Evolutionary conservation across 2,888 invertebrate species (phyloP), one percentile per base, ranked within the genome.

Genomic region (Cheilosia impressa): DNA sequence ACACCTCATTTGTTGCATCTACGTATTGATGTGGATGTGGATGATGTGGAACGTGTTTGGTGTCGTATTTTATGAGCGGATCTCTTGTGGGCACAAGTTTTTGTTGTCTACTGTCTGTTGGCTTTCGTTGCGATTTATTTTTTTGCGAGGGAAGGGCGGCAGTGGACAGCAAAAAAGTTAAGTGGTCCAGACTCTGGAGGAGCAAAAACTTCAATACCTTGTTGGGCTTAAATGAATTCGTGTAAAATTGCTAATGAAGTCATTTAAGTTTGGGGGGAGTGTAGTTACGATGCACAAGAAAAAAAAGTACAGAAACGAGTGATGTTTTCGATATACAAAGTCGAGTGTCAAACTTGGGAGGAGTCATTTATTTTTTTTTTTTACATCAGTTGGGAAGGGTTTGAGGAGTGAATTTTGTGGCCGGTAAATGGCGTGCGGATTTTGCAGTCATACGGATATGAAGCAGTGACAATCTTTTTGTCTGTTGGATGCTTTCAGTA

Each of bases 191-290:
- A 52, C 19, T 13, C 4, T 7, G 5, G 38, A 63, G 50, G 55
- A 52, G 41, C 55, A 76, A 71, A 69, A 75, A 75, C 65, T 69
- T 43, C 55, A 65, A 69, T 62, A 71, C 71, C 60, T 47, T 72
- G 52, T 71, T 55, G 60, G 52, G 77, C 50, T 85, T 72, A 85
- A 80, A 76, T 81, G 72, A 81, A 81, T 81, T 85, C 81, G 68
- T 81, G 81, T 68, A 85, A 85, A 85, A 68, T 85, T 85, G 81
- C 68, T 85, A 85, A 85, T 85, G 85, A 85, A 85, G 81, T 76
- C 81, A 85, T 85, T 85, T 85, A 73, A 15, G 76, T 71, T 68
- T 58, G 63, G 34, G 47, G n/a, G 45, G 69, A 43, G 57, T 52
- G 57, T 65, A 22, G 57, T 24, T 58, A 9, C 57, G 22, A 52